phyloP scores from a whole-genome alignment of 2,113 vertebrate species.

The Raphicerus campestris region DNA sequence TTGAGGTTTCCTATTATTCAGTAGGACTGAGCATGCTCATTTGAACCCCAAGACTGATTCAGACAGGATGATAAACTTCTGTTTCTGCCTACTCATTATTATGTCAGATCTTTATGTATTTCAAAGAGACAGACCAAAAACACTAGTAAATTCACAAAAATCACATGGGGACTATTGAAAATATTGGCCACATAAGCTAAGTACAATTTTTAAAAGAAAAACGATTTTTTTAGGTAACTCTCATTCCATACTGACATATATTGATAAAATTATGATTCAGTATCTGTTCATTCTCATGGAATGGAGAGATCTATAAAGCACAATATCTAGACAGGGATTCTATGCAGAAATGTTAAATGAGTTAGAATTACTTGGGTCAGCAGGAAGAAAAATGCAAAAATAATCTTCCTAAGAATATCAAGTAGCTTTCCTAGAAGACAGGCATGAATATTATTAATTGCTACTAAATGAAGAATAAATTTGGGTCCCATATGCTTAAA shows the following conservation, averaged over 20 bases:
- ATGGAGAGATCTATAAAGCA: neutral
- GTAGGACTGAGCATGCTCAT: neutral
- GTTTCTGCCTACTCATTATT: neutral
- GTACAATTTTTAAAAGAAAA: neutral
- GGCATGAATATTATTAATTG: neutral
- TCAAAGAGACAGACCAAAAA: conserved; percentile 22
- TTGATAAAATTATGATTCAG: conserved; percentile 24
- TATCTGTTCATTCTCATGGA: neutral
- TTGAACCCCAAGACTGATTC: neutral
- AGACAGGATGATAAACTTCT: conserved; percentile 4
- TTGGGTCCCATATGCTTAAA: neutral
- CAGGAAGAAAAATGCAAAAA: neutral
- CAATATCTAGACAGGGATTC: neutral
- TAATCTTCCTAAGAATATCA: conserved; percentile 1
- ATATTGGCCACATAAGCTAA: neutral
- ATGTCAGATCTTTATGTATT: neutral
- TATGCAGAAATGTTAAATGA: conserved; percentile 20
- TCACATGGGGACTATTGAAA: neutral
- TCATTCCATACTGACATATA: neutral
- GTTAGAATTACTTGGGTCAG: neutral
- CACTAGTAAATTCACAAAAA: conserved; percentile 32
- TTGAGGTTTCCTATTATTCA: neutral
- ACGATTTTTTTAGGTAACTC: neutral
- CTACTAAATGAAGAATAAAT: neutral
- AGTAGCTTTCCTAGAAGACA: neutral